Base-by-base conservation (phyloP, 2,888 invertebrate genomes). In the Actias luna region DNA sequence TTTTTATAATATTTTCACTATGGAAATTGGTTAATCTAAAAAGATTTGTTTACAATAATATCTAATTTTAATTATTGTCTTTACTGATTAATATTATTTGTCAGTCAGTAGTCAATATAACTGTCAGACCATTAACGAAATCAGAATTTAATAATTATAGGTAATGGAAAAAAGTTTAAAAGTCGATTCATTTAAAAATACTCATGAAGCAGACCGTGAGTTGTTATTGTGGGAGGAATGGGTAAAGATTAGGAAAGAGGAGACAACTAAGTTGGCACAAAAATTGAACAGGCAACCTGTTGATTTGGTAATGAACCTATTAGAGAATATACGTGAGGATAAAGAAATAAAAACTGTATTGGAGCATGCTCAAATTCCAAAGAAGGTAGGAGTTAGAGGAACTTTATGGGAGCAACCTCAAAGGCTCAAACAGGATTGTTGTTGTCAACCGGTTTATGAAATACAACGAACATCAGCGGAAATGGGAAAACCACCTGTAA, bases 221-320 rank as follows among this genome's bases (percentile, higher is more conserved):
- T 70, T 92, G 46, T 65, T 85, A 5, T 65, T 82, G 22, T 92
- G 92, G 92, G 88, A 90, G 66, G 84, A 86, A 77, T 92, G 92
- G 91, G 78, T 88, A 66, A 73, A 78, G 69, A 86, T 89, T 57
- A 79, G 92, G 65, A 78, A 79, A 69, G 83, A 85, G 4, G 91
- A 91, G 70, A 80, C 79, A 0, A 69, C 67, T 7, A 71, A 74
- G 35, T 77, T 92, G 35, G 81, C 77, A 0, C 67, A 77, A 58
- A 74, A 66, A 55, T 75, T 82, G 0, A 60, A 73, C 1, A 76
- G 83, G 63, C 73, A 78, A 39, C 85, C 89, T 42, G 82, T 68
- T 1, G 89, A 92, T 63, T 72, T 92, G 25, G 70, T 82, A 12
- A 91, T 92, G 90, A 92, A 92, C 67, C 67, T 85, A 27, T 60